Evolutionary conservation across 2,797 vertebrate genomes (phyloP).

Genomic region (Tapera naevia): DNA sequence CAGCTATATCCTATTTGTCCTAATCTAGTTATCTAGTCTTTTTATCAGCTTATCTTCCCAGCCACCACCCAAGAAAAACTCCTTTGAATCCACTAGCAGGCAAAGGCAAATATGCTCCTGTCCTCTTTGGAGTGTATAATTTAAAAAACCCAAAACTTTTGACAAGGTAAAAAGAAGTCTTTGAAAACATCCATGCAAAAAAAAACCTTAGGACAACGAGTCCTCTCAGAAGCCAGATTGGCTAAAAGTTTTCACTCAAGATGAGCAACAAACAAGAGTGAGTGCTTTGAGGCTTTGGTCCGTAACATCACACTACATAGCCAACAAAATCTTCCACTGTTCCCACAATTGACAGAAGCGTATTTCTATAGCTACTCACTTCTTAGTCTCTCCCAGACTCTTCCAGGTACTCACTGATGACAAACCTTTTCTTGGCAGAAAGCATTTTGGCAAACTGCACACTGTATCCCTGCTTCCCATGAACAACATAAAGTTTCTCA

Average conservation of each 20-base stretch:
- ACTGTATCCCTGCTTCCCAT: not conserved
- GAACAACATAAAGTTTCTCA: not conserved
- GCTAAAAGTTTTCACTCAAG: not conserved
- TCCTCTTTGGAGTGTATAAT: not conserved
- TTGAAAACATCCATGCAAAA: not conserved
- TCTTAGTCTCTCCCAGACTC: not conserved
- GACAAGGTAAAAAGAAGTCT: not conserved
- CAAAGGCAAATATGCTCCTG: not conserved
- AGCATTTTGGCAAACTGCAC: not conserved
- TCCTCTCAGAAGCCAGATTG: not conserved
- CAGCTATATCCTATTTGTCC: conserved; percentile 42
- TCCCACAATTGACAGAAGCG: not conserved
- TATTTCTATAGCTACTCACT: not conserved
- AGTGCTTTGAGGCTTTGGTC: not conserved
- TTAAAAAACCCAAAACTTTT: not conserved
- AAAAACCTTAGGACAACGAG: not conserved
- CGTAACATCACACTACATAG: not conserved
- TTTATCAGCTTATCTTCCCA: conserved; percentile 43
- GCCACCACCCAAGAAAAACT: not conserved
- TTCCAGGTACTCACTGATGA: not conserved
- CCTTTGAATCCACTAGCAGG: not conserved
- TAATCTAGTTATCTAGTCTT: conserved; percentile 56
- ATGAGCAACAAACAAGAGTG: not conserved
- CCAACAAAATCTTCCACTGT: not conserved
- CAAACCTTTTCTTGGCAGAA: not conserved